Conservation (phyloP, 2,888 invertebrate genomes). For the Oligia strigilis region DNA sequence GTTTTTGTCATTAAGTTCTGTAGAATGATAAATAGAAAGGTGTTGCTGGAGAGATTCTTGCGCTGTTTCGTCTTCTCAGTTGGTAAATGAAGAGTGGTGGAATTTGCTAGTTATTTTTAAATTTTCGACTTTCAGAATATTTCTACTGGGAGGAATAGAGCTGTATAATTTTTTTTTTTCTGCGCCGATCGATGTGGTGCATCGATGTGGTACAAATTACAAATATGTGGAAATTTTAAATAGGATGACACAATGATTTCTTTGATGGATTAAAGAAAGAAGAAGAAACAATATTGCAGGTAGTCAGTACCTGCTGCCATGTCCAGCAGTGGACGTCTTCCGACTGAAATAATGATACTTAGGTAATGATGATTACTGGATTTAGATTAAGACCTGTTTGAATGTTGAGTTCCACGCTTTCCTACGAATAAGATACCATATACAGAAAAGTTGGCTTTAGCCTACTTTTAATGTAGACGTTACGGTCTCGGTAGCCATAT, state of each 20-base stretch:
- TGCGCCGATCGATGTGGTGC: too few species aligned
- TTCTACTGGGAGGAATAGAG: too few species aligned
- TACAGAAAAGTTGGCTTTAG: background rate
- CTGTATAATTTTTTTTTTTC: background rate
- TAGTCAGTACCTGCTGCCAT: background rate
- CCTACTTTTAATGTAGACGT: background rate
- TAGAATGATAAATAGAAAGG: background rate
- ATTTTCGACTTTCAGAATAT: background rate
- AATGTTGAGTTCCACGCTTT: background rate
- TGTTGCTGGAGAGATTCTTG: background rate
- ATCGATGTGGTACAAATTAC: too few species aligned
- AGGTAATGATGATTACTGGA: background rate
- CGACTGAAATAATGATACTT: background rate
- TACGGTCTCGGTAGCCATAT: background rate
- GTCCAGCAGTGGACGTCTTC: background rate
- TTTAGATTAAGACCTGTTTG: background rate
- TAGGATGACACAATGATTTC: background rate
- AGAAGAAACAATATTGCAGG: background rate
- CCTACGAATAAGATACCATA: background rate
- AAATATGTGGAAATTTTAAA: background rate
- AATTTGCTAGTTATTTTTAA: background rate
- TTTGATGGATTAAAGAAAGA: background rate
- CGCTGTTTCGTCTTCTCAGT: background rate
- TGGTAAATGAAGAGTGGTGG: background rate
- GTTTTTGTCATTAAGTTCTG: slow-evolving; percentile 1